These are phyloP conservation scores for Columba janthina DNA, from an alignment of 2,113 vertebrate species.

Conservation along the genomic window DNA sequence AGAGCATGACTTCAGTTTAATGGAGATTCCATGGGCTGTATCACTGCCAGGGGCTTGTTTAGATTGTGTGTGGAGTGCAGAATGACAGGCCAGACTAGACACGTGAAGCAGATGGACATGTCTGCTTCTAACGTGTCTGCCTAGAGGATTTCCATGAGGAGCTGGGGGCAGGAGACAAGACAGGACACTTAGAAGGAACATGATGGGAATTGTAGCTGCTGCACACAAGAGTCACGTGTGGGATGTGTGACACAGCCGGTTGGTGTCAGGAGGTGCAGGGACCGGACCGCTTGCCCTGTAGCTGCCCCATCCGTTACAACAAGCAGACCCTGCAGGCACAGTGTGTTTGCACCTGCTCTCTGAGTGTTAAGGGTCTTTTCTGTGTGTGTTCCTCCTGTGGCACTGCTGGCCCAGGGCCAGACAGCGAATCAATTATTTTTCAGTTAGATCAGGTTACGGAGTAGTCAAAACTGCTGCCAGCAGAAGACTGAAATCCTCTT, in stretches of 20 bases:
- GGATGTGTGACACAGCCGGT: neutral
- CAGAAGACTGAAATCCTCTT: neutral
- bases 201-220: fast-evolving
- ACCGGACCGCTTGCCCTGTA: neutral
- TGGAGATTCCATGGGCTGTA: neutral
- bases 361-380: neutral
- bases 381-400: neutral
- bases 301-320: neutral
- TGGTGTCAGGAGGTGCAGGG: neutral
- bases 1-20: neutral
- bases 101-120: fast-evolving
- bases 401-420: neutral
- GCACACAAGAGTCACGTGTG: fast-evolving
- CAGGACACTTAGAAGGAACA: neutral
- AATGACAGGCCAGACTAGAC: neutral
- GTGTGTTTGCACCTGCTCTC: neutral
- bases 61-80: neutral
- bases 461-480: neutral
- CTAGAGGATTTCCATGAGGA: neutral
- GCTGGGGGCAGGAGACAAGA: neutral
- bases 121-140: neutral
- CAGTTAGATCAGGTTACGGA: neutral
- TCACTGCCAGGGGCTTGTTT: neutral
- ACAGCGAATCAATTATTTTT: fast-evolving
- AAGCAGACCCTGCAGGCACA: neutral